Evolutionary conservation across 2,888 invertebrate genomes (phyloP), one percentile per base, ranked within the genome.

Genomic region (Caenorhabditis angaria): DNA sequence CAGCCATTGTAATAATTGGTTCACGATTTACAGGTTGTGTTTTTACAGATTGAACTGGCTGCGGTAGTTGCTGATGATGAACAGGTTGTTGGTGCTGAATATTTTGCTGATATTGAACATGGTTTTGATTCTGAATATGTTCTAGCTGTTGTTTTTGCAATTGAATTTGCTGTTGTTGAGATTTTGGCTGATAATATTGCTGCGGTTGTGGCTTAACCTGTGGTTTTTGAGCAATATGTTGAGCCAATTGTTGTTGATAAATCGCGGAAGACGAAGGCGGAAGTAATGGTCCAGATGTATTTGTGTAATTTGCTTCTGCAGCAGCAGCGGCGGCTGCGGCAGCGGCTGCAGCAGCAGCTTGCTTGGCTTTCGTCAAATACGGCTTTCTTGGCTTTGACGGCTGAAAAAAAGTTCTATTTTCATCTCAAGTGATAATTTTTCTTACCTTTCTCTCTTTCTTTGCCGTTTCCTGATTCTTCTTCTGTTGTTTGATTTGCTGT

Each of bases 381-480:
- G 51, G 51, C 22, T 22, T 51, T 51, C 51, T 51, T 51, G 51
- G 51, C 22, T 51, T 51, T 22, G 51, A 24, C 22, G 51, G 25
- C n/a, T 35, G 35, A 35, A 35, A 35, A 6, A 35, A 35, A 35
- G 14, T 35, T 35, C 6, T 35, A 10, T 10, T 35, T 35, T 35
- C 14, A 35, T 10, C 6, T 10, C 6, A 35, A 10, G 6, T 35
- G 14, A 10, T 14, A 35, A 35, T 10, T 35, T 35, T 35, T 35
- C 8, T 6, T 10, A 14, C 35, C 14, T 51, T 51, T 22, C 25
- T 18, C 51, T 24, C 51, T 51, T 51, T 51, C 12, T 51, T 51
- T 12, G 51, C 22, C 22, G 2, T n/a, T 51, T 51, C 27, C 24
- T 24, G 24, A 4, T 54, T 27, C 54, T 54, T 27, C 18, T 54